Conservation (phyloP, 2,113 vertebrate species). For the Cinclus cinclus region DNA sequence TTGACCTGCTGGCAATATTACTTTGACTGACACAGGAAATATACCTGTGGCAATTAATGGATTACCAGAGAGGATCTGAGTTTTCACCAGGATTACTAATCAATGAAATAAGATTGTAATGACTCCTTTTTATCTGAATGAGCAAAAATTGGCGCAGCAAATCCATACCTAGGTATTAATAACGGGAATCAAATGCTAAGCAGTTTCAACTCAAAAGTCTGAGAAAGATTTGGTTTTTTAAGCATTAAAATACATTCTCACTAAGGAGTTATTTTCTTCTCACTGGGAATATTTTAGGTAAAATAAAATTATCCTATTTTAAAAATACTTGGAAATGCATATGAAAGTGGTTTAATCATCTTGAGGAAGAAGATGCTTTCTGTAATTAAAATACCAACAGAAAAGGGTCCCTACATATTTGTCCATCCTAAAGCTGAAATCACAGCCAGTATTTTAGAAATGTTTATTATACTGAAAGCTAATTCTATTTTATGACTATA, state of each 20-base stretch:
- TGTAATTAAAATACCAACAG: neutral
- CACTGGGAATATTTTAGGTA: neutral
- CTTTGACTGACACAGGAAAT: neutral
- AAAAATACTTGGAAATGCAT: neutral
- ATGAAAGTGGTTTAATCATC: neutral
- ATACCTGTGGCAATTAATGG: neutral
- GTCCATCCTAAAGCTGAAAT: neutral
- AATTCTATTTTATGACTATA: neutral
- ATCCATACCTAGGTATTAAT: neutral
- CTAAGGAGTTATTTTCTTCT: neutral
- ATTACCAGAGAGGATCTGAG: neutral
- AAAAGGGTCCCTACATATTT: neutral
- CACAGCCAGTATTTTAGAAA: neutral
- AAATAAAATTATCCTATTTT: neutral
- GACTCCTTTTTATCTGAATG: neutral
- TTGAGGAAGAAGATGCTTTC: neutral
- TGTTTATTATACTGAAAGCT: neutral
- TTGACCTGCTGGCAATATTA: neutral
- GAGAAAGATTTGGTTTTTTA: neutral
- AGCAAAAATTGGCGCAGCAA: neutral
- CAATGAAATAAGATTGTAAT: neutral
- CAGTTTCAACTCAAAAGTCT: neutral
- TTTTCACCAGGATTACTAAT: neutral
- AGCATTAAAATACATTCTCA: neutral
- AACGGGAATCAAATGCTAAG: neutral